These are phyloP conservation scores for Micropterix aruncella DNA, from an alignment of 2,888 invertebrate species.

Conservation along the genomic window DNA sequence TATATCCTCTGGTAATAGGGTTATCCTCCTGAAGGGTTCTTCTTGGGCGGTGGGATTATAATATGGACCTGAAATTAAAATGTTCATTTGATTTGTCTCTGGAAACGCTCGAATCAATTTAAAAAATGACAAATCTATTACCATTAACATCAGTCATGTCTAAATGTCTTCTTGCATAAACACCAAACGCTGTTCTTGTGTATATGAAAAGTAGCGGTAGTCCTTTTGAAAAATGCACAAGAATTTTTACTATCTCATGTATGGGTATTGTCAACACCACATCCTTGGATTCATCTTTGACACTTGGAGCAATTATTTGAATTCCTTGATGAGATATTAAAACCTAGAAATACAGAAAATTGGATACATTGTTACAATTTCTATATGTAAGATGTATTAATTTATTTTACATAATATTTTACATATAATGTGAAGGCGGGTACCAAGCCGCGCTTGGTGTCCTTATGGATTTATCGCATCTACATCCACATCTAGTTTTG, in stretches of 20 bases:
- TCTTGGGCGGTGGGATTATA: constrained; percentile 47
- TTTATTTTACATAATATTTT: no score
- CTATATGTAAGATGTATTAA: no score
- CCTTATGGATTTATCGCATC: neutral
- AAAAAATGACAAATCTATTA: no score
- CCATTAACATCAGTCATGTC: constrained; percentile 49
- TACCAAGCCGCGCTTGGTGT: no score
- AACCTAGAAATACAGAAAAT: no score
- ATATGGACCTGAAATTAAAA: constrained; percentile 29
- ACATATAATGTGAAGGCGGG: no score
- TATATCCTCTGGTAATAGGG: constrained; percentile 56
- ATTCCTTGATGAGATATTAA: constrained; percentile 42
- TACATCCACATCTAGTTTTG: no score
- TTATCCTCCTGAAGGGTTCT: constrained; percentile 60
- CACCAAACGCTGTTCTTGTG: constrained; percentile 52
- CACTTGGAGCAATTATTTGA: constrained; percentile 44
- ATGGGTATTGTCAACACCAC: constrained; percentile 53
- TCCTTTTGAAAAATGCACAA: constrained; percentile 62
- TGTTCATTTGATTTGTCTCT: no score
- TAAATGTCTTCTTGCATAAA: constrained; percentile 51
- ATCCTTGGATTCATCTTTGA: constrained; percentile 36
- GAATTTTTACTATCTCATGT: constrained; percentile 56
- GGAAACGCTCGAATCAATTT: no score
- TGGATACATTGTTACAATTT: no score
- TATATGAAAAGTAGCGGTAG: constrained; percentile 73